Base-by-base conservation (phyloP, 2,113 vertebrate species). In the Neopipo cinnamomea region DNA sequence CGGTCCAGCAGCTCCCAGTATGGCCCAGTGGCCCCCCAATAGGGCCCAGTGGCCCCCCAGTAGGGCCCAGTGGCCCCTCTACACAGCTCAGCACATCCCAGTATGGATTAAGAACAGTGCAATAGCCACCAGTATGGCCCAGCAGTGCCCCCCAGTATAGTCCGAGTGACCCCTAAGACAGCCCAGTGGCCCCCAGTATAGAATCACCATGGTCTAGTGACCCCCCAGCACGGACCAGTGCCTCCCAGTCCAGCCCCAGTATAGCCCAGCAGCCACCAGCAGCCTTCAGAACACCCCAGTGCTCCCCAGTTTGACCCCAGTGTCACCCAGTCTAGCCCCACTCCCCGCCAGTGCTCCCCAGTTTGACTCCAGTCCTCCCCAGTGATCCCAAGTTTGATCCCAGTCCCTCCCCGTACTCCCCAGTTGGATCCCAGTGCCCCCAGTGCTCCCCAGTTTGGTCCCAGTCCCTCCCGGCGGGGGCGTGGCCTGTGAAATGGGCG, bases 21-120 rank as follows among this genome's bases (percentile, higher is more conserved):
- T 4, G 4, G 23, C 14, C 59, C 76, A 58, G 33, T 21, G n/a
- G 6, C 2, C 4, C 5, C 6, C n/a, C n/a, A n/a, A n/a, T n/a
- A n/a, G n/a, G n/a, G n/a, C n/a, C n/a, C n/a, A n/a, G n/a, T n/a
- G 41, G 41, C 41, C 42, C 42, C 42, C 4, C 41, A 17, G 35
- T 18, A 23, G 0, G 18, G 12, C 30, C 11, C 47, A 31, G 30
- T 4, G n/a, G 6, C 14, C 9, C 14, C 21, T 39, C 9, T 31
- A 7, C 22, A 28, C 1, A 7, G 18, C 2, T 22, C 75, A 47
- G 83, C 15, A 16, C 17, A 11, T 12, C 74, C 44, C 41, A 46
- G 33, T 6, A 74, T 1, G 5, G 18, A 20, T 33, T 58, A 27
- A 6, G 22, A 21, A 6, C 1, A 18, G 28, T 21, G 28, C 68